Conservation (phyloP, 2,888 invertebrate species). For the Augochlorella aurata region DNA sequence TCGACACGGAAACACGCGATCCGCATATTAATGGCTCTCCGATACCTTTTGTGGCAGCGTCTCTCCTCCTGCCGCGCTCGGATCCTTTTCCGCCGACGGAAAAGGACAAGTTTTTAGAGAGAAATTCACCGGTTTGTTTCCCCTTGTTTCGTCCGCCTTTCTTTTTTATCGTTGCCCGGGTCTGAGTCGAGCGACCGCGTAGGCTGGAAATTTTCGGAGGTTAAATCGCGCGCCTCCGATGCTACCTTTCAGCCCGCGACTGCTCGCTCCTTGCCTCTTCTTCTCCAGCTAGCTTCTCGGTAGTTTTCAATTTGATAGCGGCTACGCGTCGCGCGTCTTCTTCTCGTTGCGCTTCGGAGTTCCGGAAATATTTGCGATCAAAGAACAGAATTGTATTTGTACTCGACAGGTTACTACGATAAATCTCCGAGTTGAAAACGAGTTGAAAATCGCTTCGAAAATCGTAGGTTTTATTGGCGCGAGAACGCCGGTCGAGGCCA, state of each 20-base stretch:
- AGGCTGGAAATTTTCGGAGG: neutral
- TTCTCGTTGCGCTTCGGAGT: neutral
- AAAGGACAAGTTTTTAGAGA: conserved; percentile 35
- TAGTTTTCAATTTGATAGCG: neutral
- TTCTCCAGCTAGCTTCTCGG: neutral
- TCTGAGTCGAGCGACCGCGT: neutral
- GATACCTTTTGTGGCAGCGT: conserved; percentile 48
- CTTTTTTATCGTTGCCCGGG: neutral
- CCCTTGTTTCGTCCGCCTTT: neutral
- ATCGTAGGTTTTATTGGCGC: too few relatives aligned
- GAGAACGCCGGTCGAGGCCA: too few relatives aligned
- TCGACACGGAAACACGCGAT: conserved; percentile 53
- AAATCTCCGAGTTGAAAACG: too few relatives aligned
- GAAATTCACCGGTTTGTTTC: conserved; percentile 37
- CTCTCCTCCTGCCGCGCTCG: conserved; percentile 3
- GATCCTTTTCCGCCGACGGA: conserved; percentile 12
- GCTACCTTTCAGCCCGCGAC: neutral
- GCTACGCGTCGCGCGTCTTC: neutral
- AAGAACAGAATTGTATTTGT: neutral
- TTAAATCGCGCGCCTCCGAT: neutral
- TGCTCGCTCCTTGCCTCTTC: neutral
- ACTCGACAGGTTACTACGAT: too few relatives aligned
- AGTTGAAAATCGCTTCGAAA: too few relatives aligned
- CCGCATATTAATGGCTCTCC: conserved; percentile 63
- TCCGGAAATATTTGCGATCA: neutral